Evolutionary conservation across 2,888 invertebrate species (phyloP), one percentile per base, ranked within the genome.

Genomic region (Drosophila pegasa): DNA sequence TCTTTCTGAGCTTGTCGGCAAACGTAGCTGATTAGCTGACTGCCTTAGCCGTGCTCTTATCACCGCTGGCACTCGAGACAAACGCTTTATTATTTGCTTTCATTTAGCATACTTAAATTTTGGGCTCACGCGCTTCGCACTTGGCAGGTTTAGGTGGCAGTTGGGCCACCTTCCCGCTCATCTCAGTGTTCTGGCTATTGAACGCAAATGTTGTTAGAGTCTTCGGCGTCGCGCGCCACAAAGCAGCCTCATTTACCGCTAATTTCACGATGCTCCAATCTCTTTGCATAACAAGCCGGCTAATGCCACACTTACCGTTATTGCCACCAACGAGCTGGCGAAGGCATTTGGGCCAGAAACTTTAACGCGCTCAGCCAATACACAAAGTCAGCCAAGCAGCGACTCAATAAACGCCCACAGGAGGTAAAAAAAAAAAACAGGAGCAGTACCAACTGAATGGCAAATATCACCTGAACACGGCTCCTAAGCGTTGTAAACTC

Each of bases 171-270:
- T 41, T 47, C 10, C 2, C 18, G 40, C 2, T 45, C 33, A 33
- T 29, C 22, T 38, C 16, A 31, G 56, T 37, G 62, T 67, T 75
- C 57, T 71, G 71, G 51, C 75, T 52, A 65, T 79, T 85, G 69
- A 81, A 75, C 79, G 51, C 64, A 58, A 81, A 70, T 51, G 62
- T 33, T 66, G 67, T 45, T 40, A 33, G 33, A 38, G 27, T 58
- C 37, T 37, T 47, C 29, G 50, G 25, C 55, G 71, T 79, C 56
- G 71, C 77, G 85, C 65, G 43, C 75, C 86, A 85, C 80, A 85
- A 81, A 81, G 69, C 86, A 75, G 65, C 86, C 76, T 83, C 84
- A 86, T 86, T 83, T 86, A 86, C 78, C 83, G 84, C 83, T 83
- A 83, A 83, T 83, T 83, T 80, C 71, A 74, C 68, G 61, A 69